Percentiles rank a stretch among this genome's conserved stretches.
Conservation (phyloP, 2,888 invertebrate genomes). For the Andrena minutula region DNA sequence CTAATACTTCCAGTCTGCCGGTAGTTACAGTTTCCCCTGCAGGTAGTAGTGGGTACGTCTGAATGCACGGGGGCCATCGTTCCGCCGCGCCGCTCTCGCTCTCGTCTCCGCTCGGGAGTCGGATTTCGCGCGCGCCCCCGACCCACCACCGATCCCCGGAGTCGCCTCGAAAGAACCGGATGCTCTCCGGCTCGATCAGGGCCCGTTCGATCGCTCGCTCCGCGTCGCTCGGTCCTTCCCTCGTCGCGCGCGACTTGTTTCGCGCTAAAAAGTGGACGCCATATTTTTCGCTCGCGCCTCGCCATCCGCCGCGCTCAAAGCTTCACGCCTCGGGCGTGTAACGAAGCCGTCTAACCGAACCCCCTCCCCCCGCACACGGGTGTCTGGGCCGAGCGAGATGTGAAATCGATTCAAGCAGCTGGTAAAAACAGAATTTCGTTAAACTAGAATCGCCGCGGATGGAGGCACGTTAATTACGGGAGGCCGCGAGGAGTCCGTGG, state of each 20-base stretch:
- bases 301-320: background rate
- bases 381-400: background rate
- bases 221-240: constrained; percentile 31
- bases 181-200: constrained; percentile 1
- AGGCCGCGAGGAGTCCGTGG: background rate
- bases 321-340: background rate
- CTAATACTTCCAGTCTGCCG: constrained; percentile 76
- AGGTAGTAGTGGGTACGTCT: constrained; percentile 76
- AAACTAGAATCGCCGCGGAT: no score
- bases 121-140: constrained; percentile 58
- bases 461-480: background rate
- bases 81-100: constrained; percentile 77
- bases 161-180: constrained; percentile 22
- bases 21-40: constrained; percentile 81
- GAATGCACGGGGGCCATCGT: constrained; percentile 76
- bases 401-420: no score
- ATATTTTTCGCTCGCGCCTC: constrained; percentile 24
- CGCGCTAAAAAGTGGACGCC: constrained; percentile 28
- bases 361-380: background rate
- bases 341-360: background rate
- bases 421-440: no score
- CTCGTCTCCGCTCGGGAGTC: constrained; percentile 72
- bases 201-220: constrained; percentile 16
- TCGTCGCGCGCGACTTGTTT: constrained; percentile 31
- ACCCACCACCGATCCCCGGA: constrained; percentile 14